Conservation (phyloP, 2,797 vertebrate species). For the Pantherophis vulpinus region DNA sequence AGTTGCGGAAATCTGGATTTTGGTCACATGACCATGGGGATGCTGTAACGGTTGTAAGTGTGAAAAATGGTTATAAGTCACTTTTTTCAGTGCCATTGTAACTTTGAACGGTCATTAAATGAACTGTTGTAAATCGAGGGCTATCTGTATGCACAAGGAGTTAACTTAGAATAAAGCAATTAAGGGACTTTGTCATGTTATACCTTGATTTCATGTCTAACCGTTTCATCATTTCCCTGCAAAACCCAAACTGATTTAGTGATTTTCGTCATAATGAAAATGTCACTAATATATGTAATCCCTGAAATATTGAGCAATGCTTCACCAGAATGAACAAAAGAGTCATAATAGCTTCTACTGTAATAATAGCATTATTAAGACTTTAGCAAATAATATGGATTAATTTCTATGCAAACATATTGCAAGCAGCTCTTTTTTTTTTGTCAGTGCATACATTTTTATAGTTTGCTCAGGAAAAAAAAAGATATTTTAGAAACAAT, state of each 20-base stretch:
- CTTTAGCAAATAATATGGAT: neutral
- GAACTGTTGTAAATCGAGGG: too few relatives aligned
- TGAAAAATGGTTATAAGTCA: too few relatives aligned
- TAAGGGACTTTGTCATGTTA: neutral
- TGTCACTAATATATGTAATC: neutral
- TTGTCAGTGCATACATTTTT: neutral
- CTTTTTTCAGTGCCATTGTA: too few relatives aligned
- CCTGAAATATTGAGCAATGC: conserved; percentile 10
- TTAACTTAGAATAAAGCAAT: neutral
- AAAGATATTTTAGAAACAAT: neutral
- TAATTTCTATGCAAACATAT: neutral
- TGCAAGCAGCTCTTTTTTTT: neutral
- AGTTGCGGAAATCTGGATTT: too few relatives aligned
- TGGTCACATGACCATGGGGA: too few relatives aligned
- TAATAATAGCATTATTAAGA: conserved; percentile 47
- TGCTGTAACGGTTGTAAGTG: too few relatives aligned
- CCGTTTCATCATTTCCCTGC: neutral
- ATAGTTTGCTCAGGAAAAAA: neutral
- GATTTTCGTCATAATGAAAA: conserved; percentile 11
- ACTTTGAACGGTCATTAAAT: too few relatives aligned
- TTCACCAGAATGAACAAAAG: neutral
- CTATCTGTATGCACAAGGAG: neutral
- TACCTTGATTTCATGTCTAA: neutral
- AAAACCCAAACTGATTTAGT: conserved; percentile 3
- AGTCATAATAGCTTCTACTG: neutral